Percentiles rank a stretch among this genome's conserved stretches.
Conservation (phyloP, 2,888 invertebrate species). For the Atethmia centrago region DNA sequence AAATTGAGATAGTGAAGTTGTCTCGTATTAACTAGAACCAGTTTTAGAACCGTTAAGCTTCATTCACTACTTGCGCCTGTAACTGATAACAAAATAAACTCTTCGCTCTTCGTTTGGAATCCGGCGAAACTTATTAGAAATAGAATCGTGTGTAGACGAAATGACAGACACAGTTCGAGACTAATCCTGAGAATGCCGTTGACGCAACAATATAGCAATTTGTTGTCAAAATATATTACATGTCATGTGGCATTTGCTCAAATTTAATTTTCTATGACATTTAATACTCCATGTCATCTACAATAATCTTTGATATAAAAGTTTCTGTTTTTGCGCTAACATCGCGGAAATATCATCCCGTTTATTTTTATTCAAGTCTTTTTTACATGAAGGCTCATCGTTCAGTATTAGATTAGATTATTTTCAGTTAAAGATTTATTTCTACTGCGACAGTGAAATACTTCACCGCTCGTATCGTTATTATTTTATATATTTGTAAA, state of each 20-base stretch:
- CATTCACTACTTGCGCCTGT: conserved; percentile 43
- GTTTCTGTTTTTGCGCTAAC: conserved; percentile 58
- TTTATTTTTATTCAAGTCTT: conserved; percentile 44
- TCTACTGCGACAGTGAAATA: conserved; percentile 12
- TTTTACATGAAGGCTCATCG: conserved; percentile 13
- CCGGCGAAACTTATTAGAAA: conserved; percentile 42
- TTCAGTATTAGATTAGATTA: conserved; percentile 28
- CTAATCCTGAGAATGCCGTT: conserved; percentile 45
- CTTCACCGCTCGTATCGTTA: not conserved
- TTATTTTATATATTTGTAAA: conserved; percentile 33
- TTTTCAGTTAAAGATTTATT: conserved; percentile 39
- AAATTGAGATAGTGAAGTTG: conserved; percentile 25
- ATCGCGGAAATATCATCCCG: conserved; percentile 66
- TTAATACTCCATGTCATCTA: conserved; percentile 57
- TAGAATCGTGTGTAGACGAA: conserved; percentile 48
- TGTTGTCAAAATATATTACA: conserved; percentile 66
- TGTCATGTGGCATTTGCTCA: conserved; percentile 64
- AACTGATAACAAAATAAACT: conserved; percentile 49
- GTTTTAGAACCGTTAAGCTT: conserved; percentile 52
- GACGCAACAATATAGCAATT: conserved; percentile 66
- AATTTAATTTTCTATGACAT: conserved; percentile 65
- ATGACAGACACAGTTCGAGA: conserved; percentile 60
- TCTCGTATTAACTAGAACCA: conserved; percentile 40
- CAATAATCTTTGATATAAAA: conserved; percentile 58
- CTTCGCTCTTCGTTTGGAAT: conserved; percentile 31